A percentile compares a stretch with the other conserved stretches of the same genome.
These are phyloP conservation scores for Protodeltote pygarga DNA, from an alignment of 2,888 invertebrate species.

Conservation along the genomic window DNA sequence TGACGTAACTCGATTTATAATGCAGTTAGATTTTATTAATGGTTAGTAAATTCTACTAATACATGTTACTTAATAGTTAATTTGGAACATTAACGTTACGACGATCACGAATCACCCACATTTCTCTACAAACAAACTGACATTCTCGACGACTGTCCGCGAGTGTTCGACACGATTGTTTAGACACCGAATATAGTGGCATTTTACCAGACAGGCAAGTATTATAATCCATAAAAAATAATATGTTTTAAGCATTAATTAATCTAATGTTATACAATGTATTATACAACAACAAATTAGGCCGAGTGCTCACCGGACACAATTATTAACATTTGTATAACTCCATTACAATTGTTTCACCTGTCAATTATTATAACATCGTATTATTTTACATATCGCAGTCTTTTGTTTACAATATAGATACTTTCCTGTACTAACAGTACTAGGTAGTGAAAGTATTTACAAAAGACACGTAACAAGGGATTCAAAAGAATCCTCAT, in stretches of 20 bases:
- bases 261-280: conserved; percentile 66
- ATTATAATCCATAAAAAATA: conserved; percentile 48
- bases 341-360: conserved; percentile 31
- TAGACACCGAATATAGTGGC: conserved; percentile 25
- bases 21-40: conserved; percentile 29
- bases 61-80: conserved; percentile 34
- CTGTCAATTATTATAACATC: conserved; percentile 35
- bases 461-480: conserved; percentile 48
- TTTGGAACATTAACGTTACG: conserved; percentile 19
- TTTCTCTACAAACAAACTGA: conserved; percentile 4
- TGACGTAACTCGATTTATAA: conserved; percentile 7
- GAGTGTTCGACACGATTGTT: conserved; percentile 7
- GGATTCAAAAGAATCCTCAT: conserved; percentile 33
- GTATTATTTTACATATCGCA: conserved; percentile 40
- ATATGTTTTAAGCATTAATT: conserved; percentile 65
- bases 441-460: conserved; percentile 46
- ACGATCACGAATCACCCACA: conserved; percentile 19
- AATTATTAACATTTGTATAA: conserved; percentile 11
- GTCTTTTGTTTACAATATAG: conserved; percentile 40
- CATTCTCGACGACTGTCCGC: conserved; percentile 23
- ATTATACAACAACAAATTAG: conserved; percentile 67
- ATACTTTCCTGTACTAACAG: conserved; percentile 48
- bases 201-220: conserved; percentile 41
- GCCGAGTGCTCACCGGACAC: conserved; percentile 41
- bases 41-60: conserved; percentile 31